A percentile compares a stretch with the other conserved stretches of the same genome.
These are phyloP conservation scores for Pseudachorutes palmiensis DNA, from an alignment of 1,140 invertebrate genomes.

Conservation along the genomic window DNA sequence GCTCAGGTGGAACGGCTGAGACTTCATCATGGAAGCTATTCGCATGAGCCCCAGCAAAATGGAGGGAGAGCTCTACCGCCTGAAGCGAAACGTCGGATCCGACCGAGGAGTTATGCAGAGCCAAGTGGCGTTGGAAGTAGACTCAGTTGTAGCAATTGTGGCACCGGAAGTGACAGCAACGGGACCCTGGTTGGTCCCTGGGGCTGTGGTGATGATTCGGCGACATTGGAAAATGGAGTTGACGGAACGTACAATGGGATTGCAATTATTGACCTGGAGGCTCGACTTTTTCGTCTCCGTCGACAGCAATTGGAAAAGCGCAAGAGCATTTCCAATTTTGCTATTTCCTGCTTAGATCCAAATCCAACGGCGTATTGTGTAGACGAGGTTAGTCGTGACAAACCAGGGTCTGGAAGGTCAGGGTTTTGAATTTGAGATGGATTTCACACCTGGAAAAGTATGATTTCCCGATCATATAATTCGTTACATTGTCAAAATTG, in stretches of 20 bases:
- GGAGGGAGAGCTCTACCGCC: neutral
- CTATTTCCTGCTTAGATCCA: constrained; percentile 37
- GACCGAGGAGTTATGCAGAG: constrained; percentile 37
- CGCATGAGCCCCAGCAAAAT: neutral
- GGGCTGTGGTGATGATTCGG: neutral
- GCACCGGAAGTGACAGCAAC: neutral
- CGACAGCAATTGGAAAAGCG: constrained; percentile 30
- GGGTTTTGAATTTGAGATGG: too few relatives aligned
- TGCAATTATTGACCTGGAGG: constrained; percentile 34
- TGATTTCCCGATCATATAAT: too few relatives aligned
- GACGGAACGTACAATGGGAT: constrained; percentile 22
- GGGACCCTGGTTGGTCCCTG: too few relatives aligned
- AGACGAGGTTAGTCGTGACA: constrained; percentile 18
- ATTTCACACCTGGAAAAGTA: too few relatives aligned
- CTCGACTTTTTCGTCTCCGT: constrained; percentile 23
- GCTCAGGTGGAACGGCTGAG: too few relatives aligned
- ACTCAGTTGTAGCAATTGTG: too few relatives aligned
- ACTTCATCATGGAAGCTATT: too few relatives aligned
- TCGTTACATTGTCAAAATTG: too few relatives aligned
- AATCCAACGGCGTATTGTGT: constrained; percentile 34
- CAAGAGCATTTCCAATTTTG: constrained; percentile 34
- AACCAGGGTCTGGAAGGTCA: too few relatives aligned
- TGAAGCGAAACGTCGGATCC: neutral
- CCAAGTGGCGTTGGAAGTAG: constrained; percentile 14
- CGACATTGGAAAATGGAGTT: neutral